Evolutionary conservation across 2,113 vertebrate genomes (phyloP), one percentile per base, ranked within the genome.

Genomic region (Thunnus maccoyii): DNA sequence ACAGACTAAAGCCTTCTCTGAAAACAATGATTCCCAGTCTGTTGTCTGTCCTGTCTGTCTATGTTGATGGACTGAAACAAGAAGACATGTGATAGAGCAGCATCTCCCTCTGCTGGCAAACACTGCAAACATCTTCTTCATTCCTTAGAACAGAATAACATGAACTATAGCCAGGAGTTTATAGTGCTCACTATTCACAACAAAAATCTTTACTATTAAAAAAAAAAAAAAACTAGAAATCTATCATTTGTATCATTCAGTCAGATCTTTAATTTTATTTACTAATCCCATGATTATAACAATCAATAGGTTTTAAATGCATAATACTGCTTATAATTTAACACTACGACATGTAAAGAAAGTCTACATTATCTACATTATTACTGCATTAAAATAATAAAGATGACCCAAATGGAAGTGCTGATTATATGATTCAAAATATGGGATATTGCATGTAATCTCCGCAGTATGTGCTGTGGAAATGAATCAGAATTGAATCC

Each of bases 71-170:
- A 78, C 62, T 58, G 30, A 51, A 51, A 66, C 12, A 58, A 44
- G 46, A 55, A 44, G 46, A 75, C 46, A n/a, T 46, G 57, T 63
- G 25, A 72, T 46, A 78, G 82, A 71, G 48, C 87, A 89, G 36
- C 68, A 87, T 65, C 88, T 68, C 88, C 91, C 88, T 93, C 93
- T 93, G 81, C 87, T 92, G 91, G 91, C 58, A 47, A 18, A 44
- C 25, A 18, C 20, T 58, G 66, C 51, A 61, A 88, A 83, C 79
- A 72, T 12, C 18, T 55, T 70, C 56, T 8, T 68, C 8, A 7
- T 18, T 18, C 47, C 50, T 66, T 2, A 47, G 11, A 30, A 67
- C 16, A 36, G n/a, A 57, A 25, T 1, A 22, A 1, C n/a, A 27
- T 44, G 0, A 58, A 14, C 47, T 62, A 9, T 20, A 25, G 41